Percentiles rank a stretch among this genome's conserved stretches.
Conservation (phyloP, 2,113 vertebrate genomes). For the Oryzias melastigma region DNA sequence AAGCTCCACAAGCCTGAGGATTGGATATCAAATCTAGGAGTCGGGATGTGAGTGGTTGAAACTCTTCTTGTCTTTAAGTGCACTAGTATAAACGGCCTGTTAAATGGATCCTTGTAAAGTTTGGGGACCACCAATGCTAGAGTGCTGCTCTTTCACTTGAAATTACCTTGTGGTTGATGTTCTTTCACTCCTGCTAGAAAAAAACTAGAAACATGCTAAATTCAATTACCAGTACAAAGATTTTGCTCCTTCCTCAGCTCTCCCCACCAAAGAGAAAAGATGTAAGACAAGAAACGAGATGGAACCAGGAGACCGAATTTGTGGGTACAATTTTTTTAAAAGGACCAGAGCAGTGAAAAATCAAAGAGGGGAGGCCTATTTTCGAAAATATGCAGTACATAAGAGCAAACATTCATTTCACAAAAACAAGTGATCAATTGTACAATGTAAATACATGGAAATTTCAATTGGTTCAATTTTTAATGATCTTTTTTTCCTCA, state of each 20-base stretch:
- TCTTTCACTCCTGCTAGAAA: constrained; percentile 47
- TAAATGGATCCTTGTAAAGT: constrained; percentile 64
- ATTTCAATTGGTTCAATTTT: too few relatives aligned
- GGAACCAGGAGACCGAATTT: constrained; percentile 21
- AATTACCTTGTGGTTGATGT: constrained; percentile 61
- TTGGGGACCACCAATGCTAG: constrained; percentile 70
- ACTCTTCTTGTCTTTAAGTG: constrained; percentile 64
- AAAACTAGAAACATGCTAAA: constrained; percentile 55
- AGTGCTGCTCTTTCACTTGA: constrained; percentile 63
- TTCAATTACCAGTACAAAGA: constrained; percentile 65
- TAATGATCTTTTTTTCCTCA: too few relatives aligned
- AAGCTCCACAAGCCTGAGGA: constrained; percentile 2
- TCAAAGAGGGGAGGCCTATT: too few relatives aligned
- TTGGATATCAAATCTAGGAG: constrained; percentile 35
- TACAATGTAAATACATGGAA: too few relatives aligned
- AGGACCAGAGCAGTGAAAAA: too few relatives aligned
- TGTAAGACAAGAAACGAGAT: constrained; percentile 36
- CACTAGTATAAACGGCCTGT: constrained; percentile 68
- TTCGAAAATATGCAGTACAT: too few relatives aligned
- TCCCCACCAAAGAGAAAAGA: constrained; percentile 32
- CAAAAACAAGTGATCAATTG: too few relatives aligned
- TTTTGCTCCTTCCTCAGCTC: neutral
- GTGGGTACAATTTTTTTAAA: constrained; percentile 7
- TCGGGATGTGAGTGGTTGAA: constrained; percentile 35
- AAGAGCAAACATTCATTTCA: too few relatives aligned